Percentiles rank a stretch among this genome's conserved stretches.
These are phyloP conservation scores for Arctia plantaginis DNA, from an alignment of 2,888 invertebrate species.

Conservation along the genomic window DNA sequence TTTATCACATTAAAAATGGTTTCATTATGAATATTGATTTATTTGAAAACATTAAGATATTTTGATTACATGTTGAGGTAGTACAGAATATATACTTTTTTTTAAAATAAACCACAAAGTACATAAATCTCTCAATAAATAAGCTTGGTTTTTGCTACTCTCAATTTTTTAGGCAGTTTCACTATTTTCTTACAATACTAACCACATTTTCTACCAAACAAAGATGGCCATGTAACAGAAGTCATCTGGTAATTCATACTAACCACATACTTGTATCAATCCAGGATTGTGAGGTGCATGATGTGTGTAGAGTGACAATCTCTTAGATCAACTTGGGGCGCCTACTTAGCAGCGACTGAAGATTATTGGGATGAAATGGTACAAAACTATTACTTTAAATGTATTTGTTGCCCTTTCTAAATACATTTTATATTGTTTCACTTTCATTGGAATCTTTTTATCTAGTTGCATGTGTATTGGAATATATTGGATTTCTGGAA, in stretches of 20 bases:
- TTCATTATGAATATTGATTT: background rate
- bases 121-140: too few relatives aligned
- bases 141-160: background rate
- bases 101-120: too few relatives aligned
- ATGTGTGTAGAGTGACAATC: conserved; percentile 72
- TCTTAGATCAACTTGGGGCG: conserved; percentile 67
- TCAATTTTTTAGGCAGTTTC: background rate
- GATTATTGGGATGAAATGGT: conserved; percentile 85
- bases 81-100: background rate
- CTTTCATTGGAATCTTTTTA: background rate
- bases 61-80: background rate
- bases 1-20: background rate
- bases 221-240: conserved; percentile 46
- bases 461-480: conserved; percentile 32
- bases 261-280: conserved; percentile 80
- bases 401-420: conserved; percentile 41
- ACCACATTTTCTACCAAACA: conserved; percentile 38
- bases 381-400: conserved; percentile 67
- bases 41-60: background rate
- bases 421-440: conserved; percentile 11
- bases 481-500: conserved; percentile 22
- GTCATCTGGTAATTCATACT: conserved; percentile 64
- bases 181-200: conserved; percentile 10
- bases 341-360: conserved; percentile 68
- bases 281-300: conserved; percentile 84